Conservation (phyloP, 2,888 invertebrate genomes). For the Ophioninae sp. region DNA sequence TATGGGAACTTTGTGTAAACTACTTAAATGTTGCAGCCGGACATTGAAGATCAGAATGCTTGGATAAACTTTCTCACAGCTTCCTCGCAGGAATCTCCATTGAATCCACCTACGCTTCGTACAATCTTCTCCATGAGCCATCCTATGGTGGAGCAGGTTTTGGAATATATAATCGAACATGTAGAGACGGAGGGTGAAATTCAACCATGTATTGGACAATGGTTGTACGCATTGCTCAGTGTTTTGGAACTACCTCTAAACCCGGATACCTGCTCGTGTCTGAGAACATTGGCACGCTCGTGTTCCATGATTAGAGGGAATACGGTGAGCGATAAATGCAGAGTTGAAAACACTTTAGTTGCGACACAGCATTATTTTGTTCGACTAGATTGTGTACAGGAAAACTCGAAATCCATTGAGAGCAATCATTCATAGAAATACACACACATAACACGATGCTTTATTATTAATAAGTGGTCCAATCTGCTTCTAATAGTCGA, state of each 20-base stretch:
- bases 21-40: slow-evolving; percentile 78
- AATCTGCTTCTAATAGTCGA: too few relatives aligned
- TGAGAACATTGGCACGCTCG: slow-evolving; percentile 85
- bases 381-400: too few relatives aligned
- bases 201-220: slow-evolving; percentile 83
- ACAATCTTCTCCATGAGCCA: slow-evolving; percentile 82
- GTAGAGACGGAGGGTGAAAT: slow-evolving; percentile 81
- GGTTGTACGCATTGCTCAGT: slow-evolving; percentile 87
- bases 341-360: too few relatives aligned
- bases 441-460: neutral
- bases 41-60: slow-evolving; percentile 77
- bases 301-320: slow-evolving; percentile 83
- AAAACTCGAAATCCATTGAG: too few relatives aligned
- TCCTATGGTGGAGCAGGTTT: slow-evolving; percentile 79
- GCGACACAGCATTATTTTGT: too few relatives aligned
- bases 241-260: slow-evolving; percentile 86
- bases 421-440: too few relatives aligned
- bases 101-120: slow-evolving; percentile 70
- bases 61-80: slow-evolving; percentile 82
- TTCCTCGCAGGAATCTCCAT: neutral
- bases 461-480: too few relatives aligned
- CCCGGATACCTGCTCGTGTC: slow-evolving; percentile 85
- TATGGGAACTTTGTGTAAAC: neutral
- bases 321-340: slow-evolving; percentile 70
- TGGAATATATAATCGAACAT: slow-evolving; percentile 82